A percentile compares a stretch with the other conserved stretches of the same genome.
Conservation (phyloP, 2,113 vertebrate genomes). For the Pseudorhombus dupliciocellatus region DNA sequence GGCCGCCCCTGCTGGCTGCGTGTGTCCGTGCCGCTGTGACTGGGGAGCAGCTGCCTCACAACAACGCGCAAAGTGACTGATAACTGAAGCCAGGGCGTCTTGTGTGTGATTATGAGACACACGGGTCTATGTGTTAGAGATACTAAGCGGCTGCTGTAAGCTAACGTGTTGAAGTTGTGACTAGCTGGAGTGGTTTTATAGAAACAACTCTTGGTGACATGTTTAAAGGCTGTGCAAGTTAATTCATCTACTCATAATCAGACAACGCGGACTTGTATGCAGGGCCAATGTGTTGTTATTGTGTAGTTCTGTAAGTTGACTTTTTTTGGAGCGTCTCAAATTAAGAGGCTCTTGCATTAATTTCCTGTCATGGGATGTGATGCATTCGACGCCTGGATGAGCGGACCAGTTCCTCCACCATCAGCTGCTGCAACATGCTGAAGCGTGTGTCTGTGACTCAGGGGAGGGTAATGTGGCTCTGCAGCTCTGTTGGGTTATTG, state of each 20-base stretch:
- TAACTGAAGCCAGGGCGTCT: not conserved
- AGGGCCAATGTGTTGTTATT: too few relatives aligned
- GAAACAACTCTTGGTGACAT: not conserved
- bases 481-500: constrained; percentile 7
- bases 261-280: too few relatives aligned
- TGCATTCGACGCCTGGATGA: constrained; percentile 13
- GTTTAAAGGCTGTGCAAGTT: too few relatives aligned
- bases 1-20: constrained; percentile 41
- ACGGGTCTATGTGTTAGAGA: not conserved
- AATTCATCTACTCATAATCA: too few relatives aligned
- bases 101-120: not conserved
- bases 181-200: not conserved
- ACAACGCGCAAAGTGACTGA: too few relatives aligned
- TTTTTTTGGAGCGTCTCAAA: too few relatives aligned
- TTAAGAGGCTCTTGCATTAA: too few relatives aligned
- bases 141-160: not conserved
- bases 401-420: constrained; percentile 15
- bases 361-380: not conserved
- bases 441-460: constrained; percentile 13
- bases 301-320: too few relatives aligned
- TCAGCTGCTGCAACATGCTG: constrained; percentile 26
- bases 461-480: constrained; percentile 18
- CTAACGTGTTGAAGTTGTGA: not conserved
- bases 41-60: not conserved
- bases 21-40: constrained; percentile 1